Conservation (phyloP, 2,113 vertebrate genomes). For the Nycticryphes semicollaris region DNA sequence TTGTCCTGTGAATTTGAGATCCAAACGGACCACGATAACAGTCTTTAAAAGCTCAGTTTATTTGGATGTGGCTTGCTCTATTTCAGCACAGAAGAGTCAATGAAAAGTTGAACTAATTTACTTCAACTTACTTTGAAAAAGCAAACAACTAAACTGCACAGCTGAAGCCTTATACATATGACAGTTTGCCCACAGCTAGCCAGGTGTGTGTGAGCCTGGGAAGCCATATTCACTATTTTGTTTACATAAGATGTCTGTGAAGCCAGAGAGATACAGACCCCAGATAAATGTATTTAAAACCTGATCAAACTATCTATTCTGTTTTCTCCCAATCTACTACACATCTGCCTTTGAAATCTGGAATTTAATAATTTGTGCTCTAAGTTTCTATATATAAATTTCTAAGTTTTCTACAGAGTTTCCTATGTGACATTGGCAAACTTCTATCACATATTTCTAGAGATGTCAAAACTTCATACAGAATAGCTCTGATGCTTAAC, state of each 20-base stretch:
- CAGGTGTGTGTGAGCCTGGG: not conserved
- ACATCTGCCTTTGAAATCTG: not conserved
- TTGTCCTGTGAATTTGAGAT: not conserved
- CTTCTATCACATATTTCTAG: not conserved
- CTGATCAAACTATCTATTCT: not conserved
- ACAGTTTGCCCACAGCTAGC: not conserved
- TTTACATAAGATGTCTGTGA: not conserved
- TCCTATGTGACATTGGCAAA: not conserved
- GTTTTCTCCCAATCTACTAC: not conserved
- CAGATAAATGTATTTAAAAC: not conserved
- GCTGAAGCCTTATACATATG: not conserved
- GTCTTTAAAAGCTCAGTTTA: not conserved
- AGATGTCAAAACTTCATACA: not conserved
- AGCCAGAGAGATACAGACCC: not conserved
- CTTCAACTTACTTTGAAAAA: not conserved
- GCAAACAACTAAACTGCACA: not conserved
- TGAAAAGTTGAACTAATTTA: not conserved
- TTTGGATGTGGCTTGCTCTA: not conserved
- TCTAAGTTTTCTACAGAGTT: not conserved
- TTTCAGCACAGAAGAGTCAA: not conserved
- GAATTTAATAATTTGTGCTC: not conserved
- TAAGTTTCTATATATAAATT: not conserved
- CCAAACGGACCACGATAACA: fast-evolving
- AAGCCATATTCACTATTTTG: not conserved
- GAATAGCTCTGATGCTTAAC: not conserved